Evolutionary conservation across 1,140 invertebrate species (phyloP), one percentile per base, ranked within the genome.

Genomic region (Acromyrmex heyeri): DNA sequence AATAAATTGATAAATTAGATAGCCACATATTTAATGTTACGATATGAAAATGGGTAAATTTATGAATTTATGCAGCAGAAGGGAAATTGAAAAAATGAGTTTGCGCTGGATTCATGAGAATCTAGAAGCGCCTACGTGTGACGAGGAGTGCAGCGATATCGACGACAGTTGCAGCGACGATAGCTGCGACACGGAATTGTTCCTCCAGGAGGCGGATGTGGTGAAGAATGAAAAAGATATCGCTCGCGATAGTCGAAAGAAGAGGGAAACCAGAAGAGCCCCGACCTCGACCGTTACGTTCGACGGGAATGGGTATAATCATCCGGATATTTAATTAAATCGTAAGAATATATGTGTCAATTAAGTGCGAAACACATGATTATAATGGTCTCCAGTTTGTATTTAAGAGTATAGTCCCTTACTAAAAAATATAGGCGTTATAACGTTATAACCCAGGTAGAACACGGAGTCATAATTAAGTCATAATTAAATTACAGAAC

Each of bases 91-190:
- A 76, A 92, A 91, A 78, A 95, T 95, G 94, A 95, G 94, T 64
- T 88, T 95, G 59, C 93, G 92, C 18, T 95, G 94, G 94, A 95
- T 95, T 64, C 92, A 95, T 83, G 94, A 94, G 57, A 95, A 93
- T 21, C 90, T 92, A 27, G 92, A 92, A 34, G 91, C 94, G 3
- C 94, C 94, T 7, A 94, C 93, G n/a, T 93, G 92, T 65, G 93
- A 94, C 44, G 94, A 95, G 62, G 94, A 95, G 44, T 92, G 91
- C 76, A 95, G 94, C 83, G 94, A 95, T 73, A 95, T 95, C 62
- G 94, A 95, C 61, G 93, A 95, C 72, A 95, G 93, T 78, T 93
- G 93, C 81, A 94, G 94, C 70, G 93, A 94, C 18, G 93, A 94
- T 38, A 95, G 94, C 79, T 94, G 94, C 34, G 94, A 94, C 78